Base-by-base conservation (phyloP, 1,140 invertebrate species). In the Zaprionus gabonicus region DNA sequence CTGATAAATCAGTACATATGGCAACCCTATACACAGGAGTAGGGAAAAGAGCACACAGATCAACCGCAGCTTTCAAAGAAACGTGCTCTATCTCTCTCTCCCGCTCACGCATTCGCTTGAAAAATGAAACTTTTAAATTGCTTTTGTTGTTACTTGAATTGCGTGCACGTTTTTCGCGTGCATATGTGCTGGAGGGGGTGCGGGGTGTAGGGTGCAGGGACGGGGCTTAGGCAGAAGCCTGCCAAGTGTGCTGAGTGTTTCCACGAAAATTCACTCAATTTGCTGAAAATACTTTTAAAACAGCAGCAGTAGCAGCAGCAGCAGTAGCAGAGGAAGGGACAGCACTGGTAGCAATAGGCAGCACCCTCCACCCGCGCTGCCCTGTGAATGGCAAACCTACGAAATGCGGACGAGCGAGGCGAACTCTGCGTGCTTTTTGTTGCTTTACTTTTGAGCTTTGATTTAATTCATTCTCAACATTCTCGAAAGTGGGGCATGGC, bases 91-190 rank as follows among this genome's bases (percentile, higher is more conserved):
- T 34, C 31, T 34, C 9, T 41, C 5, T n/a, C 38, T n/a, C 7
- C 7, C n/a, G 7, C n/a, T 46, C 41, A 6, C 41, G 6, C 7
- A 9, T 46, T 46, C 41, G 41, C n/a, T 17, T 46, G 70, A 76
- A 83, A 82, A 82, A 83, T 76, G 83, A 81, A 51, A 51, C 76
- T 72, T 83, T 84, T 71, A 73, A 85, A 84, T 84, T 75, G 82
- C 70, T 85, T 84, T 81, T 81, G 70, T 78, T 85, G 55, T 71
- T 62, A 71, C 69, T 66, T 71, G 69, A 81, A 74, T 58, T 55
- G 60, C 51, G 27, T 57, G 53, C 34, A 67, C 51, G 25, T 63
- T 55, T 38, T 36, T 12, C 38, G 25, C n/a, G 58, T 73, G 57
- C 71, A 44, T 68, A 62, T 53, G 64, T 71, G 41, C 41, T 46